phyloP scores from a whole-genome alignment of 2,888 invertebrate genomes.

The Ormyrus rosae region DNA sequence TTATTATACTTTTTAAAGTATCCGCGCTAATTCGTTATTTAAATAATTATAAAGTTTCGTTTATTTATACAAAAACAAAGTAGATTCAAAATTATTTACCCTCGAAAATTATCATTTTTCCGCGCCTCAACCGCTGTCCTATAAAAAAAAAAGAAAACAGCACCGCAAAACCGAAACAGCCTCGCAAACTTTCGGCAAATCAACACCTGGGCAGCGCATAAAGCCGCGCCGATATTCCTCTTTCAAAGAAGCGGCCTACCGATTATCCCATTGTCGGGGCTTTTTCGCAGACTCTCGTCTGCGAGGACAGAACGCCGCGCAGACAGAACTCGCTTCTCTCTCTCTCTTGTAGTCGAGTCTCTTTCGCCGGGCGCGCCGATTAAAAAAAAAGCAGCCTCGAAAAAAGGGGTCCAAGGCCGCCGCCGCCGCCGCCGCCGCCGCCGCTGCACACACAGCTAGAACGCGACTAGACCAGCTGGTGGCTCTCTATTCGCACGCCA shows the following conservation, averaged over 20 bases:
- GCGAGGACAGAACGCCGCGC: no score
- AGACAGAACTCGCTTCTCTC: no score
- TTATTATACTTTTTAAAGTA: no score
- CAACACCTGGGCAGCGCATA: constrained; percentile 40
- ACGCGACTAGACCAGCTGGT: constrained; percentile 72
- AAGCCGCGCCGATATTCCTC: background rate
- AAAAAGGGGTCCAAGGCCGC: constrained; percentile 37
- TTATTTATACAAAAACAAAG: no score
- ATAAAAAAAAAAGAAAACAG: no score
- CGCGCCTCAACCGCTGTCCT: no score
- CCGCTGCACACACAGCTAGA: constrained; percentile 1
- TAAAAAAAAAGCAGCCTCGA: background rate
- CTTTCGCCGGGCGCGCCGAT: constrained; percentile 1
- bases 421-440: background rate
- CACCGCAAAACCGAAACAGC: no score
- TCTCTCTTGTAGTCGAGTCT: background rate
- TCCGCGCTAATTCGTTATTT: no score
- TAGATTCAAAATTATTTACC: no score
- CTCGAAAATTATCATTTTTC: no score
- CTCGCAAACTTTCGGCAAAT: constrained; percentile 5
- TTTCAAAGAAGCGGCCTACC: constrained; percentile 1
- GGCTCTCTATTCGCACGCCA: constrained; percentile 74
- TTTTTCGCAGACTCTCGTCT: no score
- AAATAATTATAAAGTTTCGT: no score
- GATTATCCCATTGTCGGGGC: constrained; percentile 24